These are phyloP conservation scores for Nipponia nippon DNA, from an alignment of 2,113 vertebrate genomes.

Conservation along the genomic window DNA sequence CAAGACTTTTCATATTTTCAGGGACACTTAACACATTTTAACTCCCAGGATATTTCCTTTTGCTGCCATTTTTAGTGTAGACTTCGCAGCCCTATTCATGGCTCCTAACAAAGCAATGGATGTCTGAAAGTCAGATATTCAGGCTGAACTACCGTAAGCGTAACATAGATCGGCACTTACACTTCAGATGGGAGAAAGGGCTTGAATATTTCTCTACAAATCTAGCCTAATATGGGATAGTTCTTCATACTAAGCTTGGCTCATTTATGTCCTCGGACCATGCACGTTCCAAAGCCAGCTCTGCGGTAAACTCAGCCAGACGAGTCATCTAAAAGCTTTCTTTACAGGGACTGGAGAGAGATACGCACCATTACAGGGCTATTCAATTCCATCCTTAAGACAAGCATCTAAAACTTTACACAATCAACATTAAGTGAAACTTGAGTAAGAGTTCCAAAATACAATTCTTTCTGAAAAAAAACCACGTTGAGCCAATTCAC, in stretches of 20 bases:
- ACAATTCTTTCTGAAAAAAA: background rate
- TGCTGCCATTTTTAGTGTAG: background rate
- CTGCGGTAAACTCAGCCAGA: background rate
- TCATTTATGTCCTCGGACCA: background rate
- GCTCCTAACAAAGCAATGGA: background rate
- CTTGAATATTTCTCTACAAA: background rate
- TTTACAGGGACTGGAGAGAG: background rate
- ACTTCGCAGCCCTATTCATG: background rate
- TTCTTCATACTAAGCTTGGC: background rate
- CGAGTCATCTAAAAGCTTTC: background rate
- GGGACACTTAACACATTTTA: background rate
- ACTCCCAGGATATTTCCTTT: background rate
- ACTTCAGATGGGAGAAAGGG: background rate
- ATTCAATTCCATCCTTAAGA: background rate
- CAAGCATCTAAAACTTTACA: background rate
- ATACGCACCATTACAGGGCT: background rate
- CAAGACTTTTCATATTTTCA: background rate
- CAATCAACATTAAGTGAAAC: background rate
- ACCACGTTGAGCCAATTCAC: background rate
- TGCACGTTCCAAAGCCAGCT: background rate
- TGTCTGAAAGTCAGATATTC: background rate
- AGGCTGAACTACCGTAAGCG: background rate
- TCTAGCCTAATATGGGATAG: background rate
- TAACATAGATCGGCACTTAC: background rate
- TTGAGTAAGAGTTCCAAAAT: background rate